Base-by-base conservation (phyloP, 2,888 invertebrate genomes). In the Drosophila melanosoma region DNA sequence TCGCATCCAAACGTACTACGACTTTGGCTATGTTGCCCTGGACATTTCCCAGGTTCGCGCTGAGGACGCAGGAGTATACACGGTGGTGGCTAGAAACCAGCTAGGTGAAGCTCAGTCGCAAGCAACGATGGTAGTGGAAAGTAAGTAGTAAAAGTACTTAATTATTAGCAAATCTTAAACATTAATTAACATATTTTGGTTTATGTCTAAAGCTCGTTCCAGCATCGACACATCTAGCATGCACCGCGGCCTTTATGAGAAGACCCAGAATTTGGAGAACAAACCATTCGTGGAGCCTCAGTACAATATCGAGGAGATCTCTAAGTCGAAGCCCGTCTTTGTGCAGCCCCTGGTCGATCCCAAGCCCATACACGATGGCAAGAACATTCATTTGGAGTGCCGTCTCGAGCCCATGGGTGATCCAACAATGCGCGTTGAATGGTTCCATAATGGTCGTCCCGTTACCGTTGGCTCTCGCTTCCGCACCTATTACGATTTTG, bases 1-100 rank as follows among this genome's bases (percentile, higher is more conserved):
- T 91, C 96, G 99, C 83, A 99, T 98, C 91, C 98, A 98, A 93
- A 98, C 97, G 11, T 97, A 97, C 92, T 97, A 98, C 89, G 99
- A 99, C 93, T 99, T 99, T 93, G 99, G 99, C 69, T 99, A 98
- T 91, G 98, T 99, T 26, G 98, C 99, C 40, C 94, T 99, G 79
- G 99, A 99, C 90, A 98, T 99, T 85, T 94, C 98, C 69, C 97
- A 97, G 93, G 98, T 98, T 23, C 96, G 98, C 74, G 96, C 97
- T 48, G 98, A 98, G 91, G 99, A 99, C 93, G 95, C 97, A 75
- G 99, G 99, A 60, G 96, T 96, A 42, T 99, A 99, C 93, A 98
- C 98, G 0, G 98, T 98, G 56, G 96, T 98, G 33, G 98, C 98
- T 20, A 96, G 97, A 91, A 99, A 99, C 92, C 96, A 96, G 82